Evolutionary conservation across 2,797 vertebrate genomes (phyloP).

Genomic region (Catamblyrhynchus diadema): DNA sequence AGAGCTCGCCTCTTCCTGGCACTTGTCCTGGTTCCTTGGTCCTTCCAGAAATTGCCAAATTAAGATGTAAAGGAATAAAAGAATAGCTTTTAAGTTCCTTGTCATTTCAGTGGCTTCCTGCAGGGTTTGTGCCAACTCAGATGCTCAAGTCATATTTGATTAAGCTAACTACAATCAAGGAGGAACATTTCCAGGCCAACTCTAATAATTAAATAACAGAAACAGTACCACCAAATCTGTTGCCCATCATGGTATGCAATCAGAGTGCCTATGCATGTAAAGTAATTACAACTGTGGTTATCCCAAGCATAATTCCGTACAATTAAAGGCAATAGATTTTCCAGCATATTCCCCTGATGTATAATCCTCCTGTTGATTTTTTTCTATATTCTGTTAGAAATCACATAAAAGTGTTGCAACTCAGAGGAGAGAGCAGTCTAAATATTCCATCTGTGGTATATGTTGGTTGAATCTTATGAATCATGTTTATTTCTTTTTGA

Average conservation of each 20-base stretch:
- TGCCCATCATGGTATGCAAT: constrained; percentile 29
- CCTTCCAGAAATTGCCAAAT: constrained; percentile 5
- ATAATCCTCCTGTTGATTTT: not conserved
- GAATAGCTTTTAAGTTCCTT: not conserved
- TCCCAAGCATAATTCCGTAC: not conserved
- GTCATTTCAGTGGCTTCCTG: constrained; percentile 21
- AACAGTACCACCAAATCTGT: constrained; percentile 33
- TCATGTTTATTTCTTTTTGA: not conserved
- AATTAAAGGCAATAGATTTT: not conserved
- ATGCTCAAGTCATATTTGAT: constrained; percentile 43
- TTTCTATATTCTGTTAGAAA: not conserved
- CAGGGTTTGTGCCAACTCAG: constrained; percentile 19
- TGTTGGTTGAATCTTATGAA: not conserved
- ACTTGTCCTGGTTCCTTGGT: not conserved
- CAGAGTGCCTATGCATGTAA: not conserved
- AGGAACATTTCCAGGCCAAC: constrained; percentile 24
- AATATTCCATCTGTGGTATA: not conserved
- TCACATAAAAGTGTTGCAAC: not conserved
- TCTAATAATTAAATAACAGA: constrained; percentile 8
- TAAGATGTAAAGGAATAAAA: constrained; percentile 17
- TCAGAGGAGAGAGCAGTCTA: not conserved
- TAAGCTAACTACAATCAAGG: constrained; percentile 41
- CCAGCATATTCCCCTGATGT: not conserved
- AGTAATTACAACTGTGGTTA: not conserved
- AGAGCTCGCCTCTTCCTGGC: not conserved